A percentile compares a stretch with the other conserved stretches of the same genome.
Conservation (phyloP, 2,797 vertebrate genomes). For the Lateolabrax maculatus region DNA sequence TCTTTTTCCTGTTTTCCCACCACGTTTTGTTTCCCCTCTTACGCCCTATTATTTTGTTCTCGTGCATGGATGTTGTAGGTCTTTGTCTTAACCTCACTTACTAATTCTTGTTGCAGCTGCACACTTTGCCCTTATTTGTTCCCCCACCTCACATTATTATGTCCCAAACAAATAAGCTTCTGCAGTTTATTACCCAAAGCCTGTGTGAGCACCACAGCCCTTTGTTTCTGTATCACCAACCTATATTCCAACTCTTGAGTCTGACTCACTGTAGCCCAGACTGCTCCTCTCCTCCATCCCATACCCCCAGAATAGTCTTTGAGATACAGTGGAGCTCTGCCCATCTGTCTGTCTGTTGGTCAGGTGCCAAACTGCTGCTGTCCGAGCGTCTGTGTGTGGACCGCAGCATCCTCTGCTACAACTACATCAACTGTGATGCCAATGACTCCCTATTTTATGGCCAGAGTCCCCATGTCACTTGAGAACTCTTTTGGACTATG, state of each 20-base stretch:
- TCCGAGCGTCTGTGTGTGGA: conserved; percentile 46
- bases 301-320: conserved; percentile 24
- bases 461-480: conserved; percentile 83
- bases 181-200: conserved; percentile 3
- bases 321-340: conserved; percentile 25
- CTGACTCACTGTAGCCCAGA: conserved; percentile 14
- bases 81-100: conserved; percentile 43
- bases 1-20: conserved; percentile 44
- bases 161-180: conserved; percentile 9
- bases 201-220: background rate
- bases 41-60: conserved; percentile 37
- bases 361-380: conserved; percentile 69
- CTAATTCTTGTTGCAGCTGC: conserved; percentile 45
- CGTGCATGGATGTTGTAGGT: conserved; percentile 54
- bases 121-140: conserved; percentile 13
- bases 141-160: background rate
- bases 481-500: conserved; percentile 75
- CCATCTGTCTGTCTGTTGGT: conserved; percentile 66
- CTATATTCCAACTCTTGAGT: background rate
- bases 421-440: conserved; percentile 80
- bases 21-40: conserved; percentile 46
- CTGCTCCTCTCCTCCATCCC: conserved; percentile 10
- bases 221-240: conserved; percentile 22
- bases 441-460: conserved; percentile 87
- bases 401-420: conserved; percentile 67